Evolutionary conservation across 2,888 invertebrate genomes (phyloP).

Genomic region (Metellina segmentata): DNA sequence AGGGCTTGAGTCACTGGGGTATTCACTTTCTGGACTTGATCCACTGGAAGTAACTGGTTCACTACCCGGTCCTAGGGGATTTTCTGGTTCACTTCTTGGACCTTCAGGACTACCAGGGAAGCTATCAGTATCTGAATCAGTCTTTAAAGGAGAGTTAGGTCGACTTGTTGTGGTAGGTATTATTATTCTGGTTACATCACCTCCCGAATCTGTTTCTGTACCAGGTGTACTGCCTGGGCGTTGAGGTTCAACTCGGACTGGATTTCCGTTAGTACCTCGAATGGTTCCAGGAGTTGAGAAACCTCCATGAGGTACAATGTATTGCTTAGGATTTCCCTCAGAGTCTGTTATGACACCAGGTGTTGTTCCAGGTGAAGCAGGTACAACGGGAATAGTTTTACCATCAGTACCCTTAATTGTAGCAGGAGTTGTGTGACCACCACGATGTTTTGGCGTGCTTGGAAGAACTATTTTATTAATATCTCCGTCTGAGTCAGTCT

Average conservation of each 20-base stretch:
- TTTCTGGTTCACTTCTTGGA: not conserved
- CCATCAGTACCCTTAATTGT: not conserved
- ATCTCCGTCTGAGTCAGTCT: slow-evolving; percentile 30
- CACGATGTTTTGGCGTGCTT: too few species aligned
- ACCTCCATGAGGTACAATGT: not conserved
- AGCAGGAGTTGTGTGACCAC: not conserved
- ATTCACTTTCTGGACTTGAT: not conserved
- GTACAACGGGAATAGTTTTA: not conserved
- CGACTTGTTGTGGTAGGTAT: not conserved
- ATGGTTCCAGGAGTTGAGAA: slow-evolving; percentile 17
- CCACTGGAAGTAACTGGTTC: not conserved
- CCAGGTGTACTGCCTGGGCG: slow-evolving; percentile 31
- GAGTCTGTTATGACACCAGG: slow-evolving; percentile 18
- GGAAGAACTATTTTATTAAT: not conserved
- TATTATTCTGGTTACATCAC: not conserved
- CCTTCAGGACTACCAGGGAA: not conserved
- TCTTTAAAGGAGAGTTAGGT: not conserved
- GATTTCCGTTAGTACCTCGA: slow-evolving; percentile 15
- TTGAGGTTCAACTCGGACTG: not conserved
- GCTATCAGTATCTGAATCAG: not conserved
- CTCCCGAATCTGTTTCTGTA: not conserved
- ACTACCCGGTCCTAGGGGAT: not conserved
- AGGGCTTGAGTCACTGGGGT: not conserved
- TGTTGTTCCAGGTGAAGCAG: slow-evolving; percentile 19
- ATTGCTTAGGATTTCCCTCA: not conserved